Base-by-base conservation (phyloP, 2,797 vertebrate genomes). In the Sebastiscus albofasciatus region DNA sequence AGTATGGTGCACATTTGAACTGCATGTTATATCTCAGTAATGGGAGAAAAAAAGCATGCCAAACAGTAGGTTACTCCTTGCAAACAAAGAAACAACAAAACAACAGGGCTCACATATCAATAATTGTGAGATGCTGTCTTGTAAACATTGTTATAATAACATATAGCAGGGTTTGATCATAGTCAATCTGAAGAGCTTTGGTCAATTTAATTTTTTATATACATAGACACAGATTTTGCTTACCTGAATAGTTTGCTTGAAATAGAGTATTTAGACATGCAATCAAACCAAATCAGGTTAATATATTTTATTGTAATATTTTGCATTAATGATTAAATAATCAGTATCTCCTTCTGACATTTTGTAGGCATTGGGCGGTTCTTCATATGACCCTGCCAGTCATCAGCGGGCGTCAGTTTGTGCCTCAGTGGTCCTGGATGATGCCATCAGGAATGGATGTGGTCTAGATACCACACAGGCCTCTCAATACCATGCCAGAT, bases 371-470 rank as follows among this genome's bases (percentile, higher is more conserved):
- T 54, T 49, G 10, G 60, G 26, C 14, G 1, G 66, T 78, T 85
- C 68, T 80, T 77, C 71, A 62, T 59, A 33, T 78, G 71, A 89
- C 83, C 81, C 75, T 84, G 72, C 74, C 54, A 78, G 68, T 87
- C 78, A 54, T 86, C 81, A 76, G 14, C 68, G 80, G 81, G 78
- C 80, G 73, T 88, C 73, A 70, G 87, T 87, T 89, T 91, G 82
- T 88, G 90, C 91, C 94, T 87, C 87, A 90, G 74, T 92, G 89
- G 90, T 89, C 86, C 80, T 85, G 87, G 60, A 87, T 64, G 80
- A 85, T 88, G 91, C 94, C 94, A 96, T 95, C 92, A 95, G 93
- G 93, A 92, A 84, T 87, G 89, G 94, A 93, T 86, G 92, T 95
- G 93, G 94, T 95, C 93, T 94, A 93, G 90, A 93, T 92, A 91